Percentiles rank a stretch among this genome's conserved stretches.
Evolutionary conservation across 2,797 vertebrate species (phyloP).

Genomic region (Benthosema pterotum): DNA sequence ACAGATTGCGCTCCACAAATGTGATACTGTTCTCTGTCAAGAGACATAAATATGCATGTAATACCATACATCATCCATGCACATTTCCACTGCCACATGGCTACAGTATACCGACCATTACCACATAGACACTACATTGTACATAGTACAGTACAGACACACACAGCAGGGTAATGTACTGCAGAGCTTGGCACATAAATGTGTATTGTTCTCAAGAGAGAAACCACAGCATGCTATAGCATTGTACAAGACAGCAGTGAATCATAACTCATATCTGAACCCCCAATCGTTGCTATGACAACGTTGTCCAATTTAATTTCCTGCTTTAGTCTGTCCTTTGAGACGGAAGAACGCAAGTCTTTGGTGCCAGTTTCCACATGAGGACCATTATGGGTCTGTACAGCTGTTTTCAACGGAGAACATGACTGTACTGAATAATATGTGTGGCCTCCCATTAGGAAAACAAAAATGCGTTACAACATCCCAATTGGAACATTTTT

Average conservation of each 20-base stretch:
- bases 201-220: neutral
- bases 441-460: too few species aligned
- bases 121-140: neutral
- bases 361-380: neutral
- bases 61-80: neutral
- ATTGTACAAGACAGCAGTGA: neutral
- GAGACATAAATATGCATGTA: too few species aligned
- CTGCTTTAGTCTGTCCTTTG: neutral
- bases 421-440: too few species aligned
- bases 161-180: conserved; percentile 28
- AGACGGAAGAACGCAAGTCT: too few species aligned
- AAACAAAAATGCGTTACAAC: too few species aligned
- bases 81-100: neutral
- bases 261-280: neutral
- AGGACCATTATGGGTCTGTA: neutral
- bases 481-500: too few species aligned
- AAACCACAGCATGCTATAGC: neutral
- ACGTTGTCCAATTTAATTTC: too few species aligned
- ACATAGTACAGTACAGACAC: conserved; percentile 3
- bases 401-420: too few species aligned
- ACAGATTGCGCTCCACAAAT: neutral
- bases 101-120: neutral
- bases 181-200: neutral
- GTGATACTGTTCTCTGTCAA: too few species aligned
- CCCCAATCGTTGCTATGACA: neutral